Conservation (phyloP, 2,888 invertebrate species). For the Watsonalla cultraria region DNA sequence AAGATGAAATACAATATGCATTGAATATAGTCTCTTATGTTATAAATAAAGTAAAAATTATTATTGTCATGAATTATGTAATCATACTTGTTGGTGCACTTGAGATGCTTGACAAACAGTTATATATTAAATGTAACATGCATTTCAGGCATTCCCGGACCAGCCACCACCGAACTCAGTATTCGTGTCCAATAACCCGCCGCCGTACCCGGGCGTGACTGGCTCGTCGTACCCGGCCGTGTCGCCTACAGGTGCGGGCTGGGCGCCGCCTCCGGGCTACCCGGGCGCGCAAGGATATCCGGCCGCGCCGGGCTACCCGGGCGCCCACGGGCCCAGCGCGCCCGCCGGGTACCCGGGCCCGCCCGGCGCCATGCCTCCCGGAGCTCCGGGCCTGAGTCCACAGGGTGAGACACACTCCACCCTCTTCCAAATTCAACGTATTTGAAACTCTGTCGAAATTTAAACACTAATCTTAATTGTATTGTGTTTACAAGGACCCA, state of each 20-base stretch:
- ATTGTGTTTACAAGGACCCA: constrained; percentile 6
- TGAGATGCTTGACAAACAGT: background rate
- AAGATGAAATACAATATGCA: too few species aligned
- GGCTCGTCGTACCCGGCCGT: constrained; percentile 48
- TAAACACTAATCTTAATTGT: constrained; percentile 1
- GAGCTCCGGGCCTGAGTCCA: constrained; percentile 14
- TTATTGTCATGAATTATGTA: too few species aligned
- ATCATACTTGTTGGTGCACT: too few species aligned
- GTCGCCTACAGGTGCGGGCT: constrained; percentile 38
- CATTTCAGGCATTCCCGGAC: constrained; percentile 79
- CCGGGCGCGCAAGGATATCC: constrained; percentile 24
- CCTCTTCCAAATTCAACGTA: background rate
- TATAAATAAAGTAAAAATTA: too few species aligned
- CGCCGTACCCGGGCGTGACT: constrained; percentile 94
- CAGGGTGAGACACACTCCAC: constrained; percentile 7
- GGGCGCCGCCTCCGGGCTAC: constrained; percentile 38
- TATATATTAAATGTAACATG: background rate
- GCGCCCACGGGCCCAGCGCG: constrained; percentile 18
- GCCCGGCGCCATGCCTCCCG: constrained; percentile 13
- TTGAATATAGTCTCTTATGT: too few species aligned
- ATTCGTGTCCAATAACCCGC: constrained; percentile 93
- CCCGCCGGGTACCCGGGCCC: constrained; percentile 38
- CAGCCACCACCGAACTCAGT: constrained; percentile 89
- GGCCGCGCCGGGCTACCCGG: constrained; percentile 24
- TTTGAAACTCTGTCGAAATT: background rate